A percentile compares a stretch with the other conserved stretches of the same genome.
These are phyloP conservation scores for Cinara cedri DNA, from an alignment of 2,888 invertebrate genomes.

Conservation along the genomic window DNA sequence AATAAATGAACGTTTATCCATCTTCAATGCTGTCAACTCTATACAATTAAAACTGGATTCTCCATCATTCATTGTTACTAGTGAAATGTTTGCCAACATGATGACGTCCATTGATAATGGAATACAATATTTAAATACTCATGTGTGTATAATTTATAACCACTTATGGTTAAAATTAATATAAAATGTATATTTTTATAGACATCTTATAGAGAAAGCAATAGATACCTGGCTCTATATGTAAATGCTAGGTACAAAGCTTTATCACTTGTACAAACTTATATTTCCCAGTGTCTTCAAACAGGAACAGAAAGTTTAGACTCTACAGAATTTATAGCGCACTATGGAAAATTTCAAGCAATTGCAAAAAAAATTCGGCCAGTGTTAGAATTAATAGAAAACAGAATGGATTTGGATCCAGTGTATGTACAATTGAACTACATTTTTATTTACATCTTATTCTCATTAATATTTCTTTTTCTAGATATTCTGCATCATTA, in stretches of 20 bases:
- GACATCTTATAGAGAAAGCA: conserved; percentile 85
- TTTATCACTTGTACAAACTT: conserved; percentile 78
- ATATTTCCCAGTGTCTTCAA: conserved; percentile 67
- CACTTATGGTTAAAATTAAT: conserved; percentile 55
- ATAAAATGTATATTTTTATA: conserved; percentile 63
- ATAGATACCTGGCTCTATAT: conserved; percentile 81
- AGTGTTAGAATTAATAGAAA: conserved; percentile 82
- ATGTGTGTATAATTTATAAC: conserved; percentile 69
- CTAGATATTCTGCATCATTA: conserved; percentile 56
- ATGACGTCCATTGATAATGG: conserved; percentile 86
- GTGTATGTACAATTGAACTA: conserved; percentile 67
- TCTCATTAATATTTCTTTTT: background rate
- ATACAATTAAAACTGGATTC: conserved; percentile 81
- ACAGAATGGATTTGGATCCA: conserved; percentile 72
- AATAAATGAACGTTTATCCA: conserved; percentile 79
- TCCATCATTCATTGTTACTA: conserved; percentile 80
- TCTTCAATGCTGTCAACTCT: conserved; percentile 84
- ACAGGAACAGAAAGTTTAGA: conserved; percentile 59
- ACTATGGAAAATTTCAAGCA: conserved; percentile 94
- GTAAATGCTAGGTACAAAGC: conserved; percentile 83
- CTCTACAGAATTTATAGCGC: conserved; percentile 71
- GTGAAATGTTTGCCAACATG: conserved; percentile 81
- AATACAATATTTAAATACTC: conserved; percentile 79
- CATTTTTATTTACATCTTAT: background rate
- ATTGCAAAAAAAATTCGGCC: conserved; percentile 84